Evolutionary conservation across 2,797 vertebrate genomes (phyloP).

Genomic region (Oryzias sinensis): DNA sequence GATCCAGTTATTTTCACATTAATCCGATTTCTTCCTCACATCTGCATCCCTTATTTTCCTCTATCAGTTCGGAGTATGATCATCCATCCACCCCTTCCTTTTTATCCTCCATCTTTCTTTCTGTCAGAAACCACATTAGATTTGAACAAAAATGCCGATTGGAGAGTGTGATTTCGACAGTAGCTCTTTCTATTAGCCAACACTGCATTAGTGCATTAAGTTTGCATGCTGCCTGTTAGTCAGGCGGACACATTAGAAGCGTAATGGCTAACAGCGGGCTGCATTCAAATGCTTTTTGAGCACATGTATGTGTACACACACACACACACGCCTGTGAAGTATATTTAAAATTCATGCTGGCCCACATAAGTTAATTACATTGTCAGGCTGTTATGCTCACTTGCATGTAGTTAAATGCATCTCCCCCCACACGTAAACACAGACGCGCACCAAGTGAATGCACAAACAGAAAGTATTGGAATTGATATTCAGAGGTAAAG

Average conservation of each 20-base stretch:
- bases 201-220: constrained; percentile 53
- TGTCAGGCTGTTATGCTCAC: constrained; percentile 2
- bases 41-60: constrained; percentile 6
- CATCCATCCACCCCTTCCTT: constrained; percentile 14
- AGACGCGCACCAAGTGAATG: not conserved
- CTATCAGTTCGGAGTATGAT: constrained; percentile 29
- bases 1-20: not conserved
- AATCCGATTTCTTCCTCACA: constrained; percentile 8
- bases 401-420: constrained; percentile 10
- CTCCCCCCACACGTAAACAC: not conserved
- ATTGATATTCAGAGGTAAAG: constrained; percentile 37
- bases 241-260: constrained; percentile 39
- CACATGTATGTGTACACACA: constrained; percentile 1
- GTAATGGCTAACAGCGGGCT: constrained; percentile 25
- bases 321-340: constrained; percentile 7
- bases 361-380: constrained; percentile 25
- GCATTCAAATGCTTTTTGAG: constrained; percentile 22
- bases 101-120: constrained; percentile 4
- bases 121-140: constrained; percentile 37
- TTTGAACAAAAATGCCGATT: constrained; percentile 43
- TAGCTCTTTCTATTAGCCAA: constrained; percentile 55
- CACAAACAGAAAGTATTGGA: constrained; percentile 10
- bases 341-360: constrained; percentile 9
- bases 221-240: constrained; percentile 38
- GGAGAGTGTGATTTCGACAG: constrained; percentile 45